Conservation (phyloP, 1,140 invertebrate species). For the Camponotus floridanus region DNA sequence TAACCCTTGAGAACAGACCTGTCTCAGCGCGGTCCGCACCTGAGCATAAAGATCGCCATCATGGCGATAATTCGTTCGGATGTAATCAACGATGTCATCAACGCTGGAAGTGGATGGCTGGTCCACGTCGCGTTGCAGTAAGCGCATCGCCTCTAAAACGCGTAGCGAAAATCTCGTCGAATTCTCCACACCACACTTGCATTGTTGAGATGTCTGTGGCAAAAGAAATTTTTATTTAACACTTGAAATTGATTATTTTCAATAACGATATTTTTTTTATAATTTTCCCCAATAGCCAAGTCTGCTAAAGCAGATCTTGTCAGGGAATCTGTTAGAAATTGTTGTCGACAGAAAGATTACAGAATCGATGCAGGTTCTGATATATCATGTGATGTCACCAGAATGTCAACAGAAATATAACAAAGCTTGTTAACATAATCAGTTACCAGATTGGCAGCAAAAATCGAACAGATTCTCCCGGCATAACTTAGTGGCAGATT, state of each 20-base stretch:
- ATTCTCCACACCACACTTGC: constrained; percentile 52
- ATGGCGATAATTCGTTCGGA: constrained; percentile 67
- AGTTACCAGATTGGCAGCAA: no score
- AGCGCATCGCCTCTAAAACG: constrained; percentile 78
- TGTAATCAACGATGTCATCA: constrained; percentile 74
- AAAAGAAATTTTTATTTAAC: background rate
- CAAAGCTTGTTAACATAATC: no score
- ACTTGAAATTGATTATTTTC: background rate
- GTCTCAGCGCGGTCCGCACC: constrained; percentile 75
- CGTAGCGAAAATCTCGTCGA: constrained; percentile 75
- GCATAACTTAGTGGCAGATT: no score
- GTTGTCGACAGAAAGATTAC: no score
- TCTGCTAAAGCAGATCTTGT: no score
- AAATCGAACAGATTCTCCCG: no score
- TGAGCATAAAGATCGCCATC: constrained; percentile 78
- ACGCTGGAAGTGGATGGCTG: constrained; percentile 34
- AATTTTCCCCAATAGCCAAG: no score
- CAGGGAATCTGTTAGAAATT: no score
- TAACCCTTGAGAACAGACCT: constrained; percentile 77
- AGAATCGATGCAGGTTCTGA: no score
- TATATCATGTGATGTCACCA: no score
- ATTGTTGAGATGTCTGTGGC: constrained; percentile 14
- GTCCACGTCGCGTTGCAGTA: constrained; percentile 56
- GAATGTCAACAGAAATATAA: no score
- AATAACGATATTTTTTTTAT: background rate